Conservation (phyloP, 1,140 invertebrate genomes). For the Orchestia grillus region DNA sequence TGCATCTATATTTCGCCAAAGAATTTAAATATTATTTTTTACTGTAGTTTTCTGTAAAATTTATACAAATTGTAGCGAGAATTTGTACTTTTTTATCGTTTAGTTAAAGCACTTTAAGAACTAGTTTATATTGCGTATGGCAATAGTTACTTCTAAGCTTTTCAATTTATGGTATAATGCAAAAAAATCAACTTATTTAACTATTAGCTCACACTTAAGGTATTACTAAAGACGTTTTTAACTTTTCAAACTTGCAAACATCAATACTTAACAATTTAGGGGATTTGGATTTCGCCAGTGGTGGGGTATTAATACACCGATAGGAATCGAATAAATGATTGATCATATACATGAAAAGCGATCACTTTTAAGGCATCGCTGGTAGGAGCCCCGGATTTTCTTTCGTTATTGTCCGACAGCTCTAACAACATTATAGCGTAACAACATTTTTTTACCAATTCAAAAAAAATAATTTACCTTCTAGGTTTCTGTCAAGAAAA, state of each 20-base stretch:
- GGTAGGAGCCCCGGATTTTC: neutral
- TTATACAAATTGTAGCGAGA: neutral
- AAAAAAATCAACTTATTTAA: neutral
- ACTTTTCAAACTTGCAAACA: neutral
- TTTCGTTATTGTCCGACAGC: neutral
- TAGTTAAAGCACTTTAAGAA: neutral
- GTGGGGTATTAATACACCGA: neutral
- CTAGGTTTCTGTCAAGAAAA: neutral
- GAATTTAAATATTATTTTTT: neutral
- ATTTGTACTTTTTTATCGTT: neutral
- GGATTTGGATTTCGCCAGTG: constrained; percentile 10
- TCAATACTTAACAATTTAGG: neutral
- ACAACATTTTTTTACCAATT: too few relatives aligned
- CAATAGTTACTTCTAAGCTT: neutral
- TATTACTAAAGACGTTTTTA: neutral
- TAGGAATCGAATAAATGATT: constrained; percentile 43
- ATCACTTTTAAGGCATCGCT: neutral
- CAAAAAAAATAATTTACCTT: neutral
- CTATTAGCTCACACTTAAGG: neutral
- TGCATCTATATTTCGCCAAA: neutral
- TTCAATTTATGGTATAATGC: neutral
- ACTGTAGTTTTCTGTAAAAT: neutral
- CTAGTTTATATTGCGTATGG: neutral
- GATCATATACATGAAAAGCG: neutral
- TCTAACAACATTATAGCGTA: neutral